A percentile compares a stretch with the other conserved stretches of the same genome.
Evolutionary conservation across 2,113 vertebrate genomes (phyloP).

Genomic region (Saguinus imperator): DNA sequence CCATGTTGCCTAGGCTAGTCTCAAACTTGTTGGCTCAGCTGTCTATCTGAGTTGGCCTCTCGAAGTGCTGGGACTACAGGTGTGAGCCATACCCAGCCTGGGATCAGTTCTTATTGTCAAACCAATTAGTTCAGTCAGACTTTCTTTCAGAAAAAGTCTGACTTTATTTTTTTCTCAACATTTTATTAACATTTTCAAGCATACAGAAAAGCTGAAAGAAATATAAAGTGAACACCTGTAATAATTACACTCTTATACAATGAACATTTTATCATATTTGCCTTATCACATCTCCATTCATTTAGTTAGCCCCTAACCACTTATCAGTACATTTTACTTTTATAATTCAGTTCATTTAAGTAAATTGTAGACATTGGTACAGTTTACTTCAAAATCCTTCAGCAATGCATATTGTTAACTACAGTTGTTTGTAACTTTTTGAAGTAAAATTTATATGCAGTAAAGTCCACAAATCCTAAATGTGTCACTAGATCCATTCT

Average conservation of each 20-base stretch:
- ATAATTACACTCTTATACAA: background rate
- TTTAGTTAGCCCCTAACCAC: background rate
- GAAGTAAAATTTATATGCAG: background rate
- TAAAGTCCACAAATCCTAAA: background rate
- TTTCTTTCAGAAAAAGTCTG: background rate
- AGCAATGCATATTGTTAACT: background rate
- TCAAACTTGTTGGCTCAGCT: too few species aligned
- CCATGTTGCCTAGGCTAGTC: too few species aligned
- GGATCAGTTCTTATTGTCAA: slow-evolving; percentile 23
- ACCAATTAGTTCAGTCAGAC: background rate
- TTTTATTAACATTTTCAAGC: slow-evolving; percentile 39
- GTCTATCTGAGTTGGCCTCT: too few species aligned
- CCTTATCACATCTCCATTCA: background rate
- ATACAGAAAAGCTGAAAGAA: background rate
- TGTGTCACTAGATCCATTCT: background rate
- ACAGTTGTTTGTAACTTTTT: background rate
- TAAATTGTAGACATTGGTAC: background rate
- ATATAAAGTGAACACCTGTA: background rate
- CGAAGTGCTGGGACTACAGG: too few species aligned
- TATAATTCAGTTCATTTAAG: background rate
- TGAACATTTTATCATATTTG: background rate
- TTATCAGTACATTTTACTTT: background rate
- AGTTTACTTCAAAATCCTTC: background rate
- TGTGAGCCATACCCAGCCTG: too few species aligned
- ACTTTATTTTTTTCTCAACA: background rate